Percentiles rank a stretch among this genome's conserved stretches.
These are phyloP conservation scores for Nymphicus hollandicus DNA, from an alignment of 2,113 vertebrate species.

Conservation along the genomic window DNA sequence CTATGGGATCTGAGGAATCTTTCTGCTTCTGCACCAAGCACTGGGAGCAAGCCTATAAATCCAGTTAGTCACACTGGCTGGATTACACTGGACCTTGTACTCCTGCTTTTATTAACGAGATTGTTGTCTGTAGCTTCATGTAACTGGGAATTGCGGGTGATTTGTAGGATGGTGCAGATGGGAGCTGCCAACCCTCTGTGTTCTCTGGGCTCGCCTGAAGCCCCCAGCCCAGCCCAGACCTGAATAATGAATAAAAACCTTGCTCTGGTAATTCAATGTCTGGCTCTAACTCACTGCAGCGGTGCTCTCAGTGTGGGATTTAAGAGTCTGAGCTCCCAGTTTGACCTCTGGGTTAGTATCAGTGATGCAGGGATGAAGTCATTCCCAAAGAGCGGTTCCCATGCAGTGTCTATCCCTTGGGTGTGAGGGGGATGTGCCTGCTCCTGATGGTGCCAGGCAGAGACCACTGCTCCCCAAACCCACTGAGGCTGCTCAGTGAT, in stretches of 20 bases:
- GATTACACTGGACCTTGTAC: conserved; percentile 53
- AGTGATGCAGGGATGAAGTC: neutral
- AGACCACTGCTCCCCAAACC: fast-evolving
- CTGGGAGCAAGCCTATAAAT: conserved; percentile 20
- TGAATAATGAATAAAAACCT: neutral
- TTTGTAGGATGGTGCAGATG: neutral
- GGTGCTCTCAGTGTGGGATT: neutral
- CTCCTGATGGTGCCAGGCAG: neutral
- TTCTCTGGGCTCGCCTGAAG: neutral
- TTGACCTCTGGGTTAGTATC: fast-evolving
- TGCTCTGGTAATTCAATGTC: neutral
- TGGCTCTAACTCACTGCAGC: neutral
- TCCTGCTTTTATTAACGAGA: conserved; percentile 49
- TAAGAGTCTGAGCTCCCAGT: neutral
- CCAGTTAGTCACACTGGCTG: conserved; percentile 36
- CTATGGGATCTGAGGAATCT: conserved; percentile 38
- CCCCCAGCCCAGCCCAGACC: neutral
- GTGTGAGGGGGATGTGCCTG: neutral
- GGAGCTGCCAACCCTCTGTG: neutral
- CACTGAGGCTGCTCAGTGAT: fast-evolving
- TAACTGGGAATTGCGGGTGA: conserved; percentile 22
- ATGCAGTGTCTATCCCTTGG: fast-evolving
- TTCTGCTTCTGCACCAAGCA: neutral
- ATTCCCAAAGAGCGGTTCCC: neutral
- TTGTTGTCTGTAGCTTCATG: conserved; percentile 54